Percentiles rank a stretch among this genome's conserved stretches.
These are phyloP conservation scores for Drepana falcataria DNA, from an alignment of 2,888 invertebrate species.

Conservation along the genomic window DNA sequence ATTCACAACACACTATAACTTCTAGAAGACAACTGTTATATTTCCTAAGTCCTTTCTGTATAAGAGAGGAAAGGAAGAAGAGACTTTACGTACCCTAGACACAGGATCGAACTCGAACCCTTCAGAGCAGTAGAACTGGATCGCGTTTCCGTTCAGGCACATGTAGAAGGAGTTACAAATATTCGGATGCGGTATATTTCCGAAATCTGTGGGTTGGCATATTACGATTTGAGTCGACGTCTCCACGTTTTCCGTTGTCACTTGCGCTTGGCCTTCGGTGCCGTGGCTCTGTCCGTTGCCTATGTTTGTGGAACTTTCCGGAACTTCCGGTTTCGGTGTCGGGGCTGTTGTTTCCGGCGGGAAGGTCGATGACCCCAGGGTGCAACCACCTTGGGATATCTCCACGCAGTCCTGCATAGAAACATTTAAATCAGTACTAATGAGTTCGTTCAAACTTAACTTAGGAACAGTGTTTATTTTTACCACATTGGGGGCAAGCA, in stretches of 20 bases:
- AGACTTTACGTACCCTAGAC: constrained; percentile 14
- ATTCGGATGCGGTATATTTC: constrained; percentile 31
- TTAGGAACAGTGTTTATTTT: too few species aligned
- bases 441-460: too few species aligned
- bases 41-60: neutral
- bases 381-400: constrained; percentile 15
- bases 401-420: constrained; percentile 12
- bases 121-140: constrained; percentile 16
- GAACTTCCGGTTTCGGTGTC: neutral
- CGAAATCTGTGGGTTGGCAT: constrained; percentile 26
- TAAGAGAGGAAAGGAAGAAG: neutral
- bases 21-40: too few species aligned
- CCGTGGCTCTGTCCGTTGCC: neutral
- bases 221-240: constrained; percentile 8
- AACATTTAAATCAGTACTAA: neutral
- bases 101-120: constrained; percentile 25
- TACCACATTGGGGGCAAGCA: too few species aligned
- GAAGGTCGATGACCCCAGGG: neutral
- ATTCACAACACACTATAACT: too few species aligned
- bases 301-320: neutral
- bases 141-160: constrained; percentile 23
- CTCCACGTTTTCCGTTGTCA: neutral
- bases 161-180: constrained; percentile 29
- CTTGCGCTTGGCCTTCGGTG: neutral
- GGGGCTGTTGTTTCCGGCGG: constrained; percentile 5